Evolutionary conservation across 2,113 vertebrate species (phyloP).

Genomic region (Atractosteus spatula): DNA sequence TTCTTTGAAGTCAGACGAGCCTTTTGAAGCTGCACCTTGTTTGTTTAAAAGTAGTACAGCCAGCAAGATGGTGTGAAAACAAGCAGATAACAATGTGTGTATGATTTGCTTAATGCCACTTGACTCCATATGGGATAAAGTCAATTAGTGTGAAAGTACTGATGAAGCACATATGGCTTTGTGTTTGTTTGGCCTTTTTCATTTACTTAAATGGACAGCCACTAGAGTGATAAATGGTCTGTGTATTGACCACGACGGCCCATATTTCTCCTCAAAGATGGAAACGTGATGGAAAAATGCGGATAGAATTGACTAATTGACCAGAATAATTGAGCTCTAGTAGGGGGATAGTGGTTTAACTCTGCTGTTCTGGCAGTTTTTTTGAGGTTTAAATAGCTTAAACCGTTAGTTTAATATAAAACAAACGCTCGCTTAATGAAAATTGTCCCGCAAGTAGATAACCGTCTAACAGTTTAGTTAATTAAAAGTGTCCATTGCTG

Average conservation of each 20-base stretch:
- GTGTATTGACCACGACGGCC: conserved; percentile 76
- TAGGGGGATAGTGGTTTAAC: conserved; percentile 64
- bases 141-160: conserved; percentile 80
- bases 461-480: conserved; percentile 47
- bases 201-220: conserved; percentile 85
- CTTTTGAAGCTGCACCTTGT: conserved; percentile 10
- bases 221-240: conserved; percentile 74
- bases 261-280: conserved; percentile 81
- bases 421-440: conserved; percentile 66
- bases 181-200: conserved; percentile 85
- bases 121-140: conserved; percentile 66
- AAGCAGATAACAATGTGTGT: conserved; percentile 66
- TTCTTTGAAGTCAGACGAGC: neutral
- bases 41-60: conserved; percentile 24
- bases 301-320: conserved; percentile 75
- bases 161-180: conserved; percentile 76
- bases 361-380: conserved; percentile 74
- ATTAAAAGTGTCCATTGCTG: conserved; percentile 55
- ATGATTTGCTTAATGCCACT: conserved; percentile 67
- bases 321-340: conserved; percentile 66
- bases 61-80: conserved; percentile 63
- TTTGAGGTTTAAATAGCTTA: conserved; percentile 58
- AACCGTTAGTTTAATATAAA: conserved; percentile 70
- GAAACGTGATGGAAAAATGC: conserved; percentile 81
- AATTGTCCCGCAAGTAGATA: conserved; percentile 35